Base-by-base conservation (phyloP, 1,140 invertebrate genomes). In the Saccostrea glomerata region DNA sequence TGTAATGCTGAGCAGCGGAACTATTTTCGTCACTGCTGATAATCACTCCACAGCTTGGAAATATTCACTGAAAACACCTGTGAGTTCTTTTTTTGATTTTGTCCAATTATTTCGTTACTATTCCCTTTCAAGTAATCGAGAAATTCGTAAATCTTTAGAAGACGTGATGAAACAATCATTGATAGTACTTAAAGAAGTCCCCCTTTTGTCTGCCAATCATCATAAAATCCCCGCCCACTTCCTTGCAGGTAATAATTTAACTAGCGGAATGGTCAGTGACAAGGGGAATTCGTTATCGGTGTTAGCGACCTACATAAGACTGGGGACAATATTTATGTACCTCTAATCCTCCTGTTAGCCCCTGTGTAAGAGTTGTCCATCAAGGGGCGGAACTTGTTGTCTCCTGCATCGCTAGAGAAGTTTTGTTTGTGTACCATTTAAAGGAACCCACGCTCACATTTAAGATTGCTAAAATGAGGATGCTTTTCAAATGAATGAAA, bases 351-450 rank as follows among this genome's bases (percentile, higher is more conserved):
- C 70, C 13, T 12, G 25, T 7, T 15, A 13, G 70, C 23, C 47
- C 25, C 70, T 25, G 70, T 25, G 13, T 30, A 25, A 25, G 70
- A 30, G 70, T 36, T 36, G 23, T 77, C 15, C 70, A 9, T 13
- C 70, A 77, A 30, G 70, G 70, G 70, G 70, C 70, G 70, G 70
- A 30, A 7, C 70, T 15, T 25, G 23, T 77, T 4, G 23, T 77
- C 70, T 77, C 70, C 70, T 36, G 70, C 70, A 77, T 77, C 70
- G 70, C 70, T 25, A 12, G 25, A 36, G 11, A 77, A 77, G 15
- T 77, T 77, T 77, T 77, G 70, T 77, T 77, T 77, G 70, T 77
- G 70, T 77, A 77, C 36, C 70, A 77, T 77, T 30, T 30, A 25
- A 77, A 77, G 70, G 70, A 36, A 77, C 70, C 25, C 25, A 36